phyloP scores from a whole-genome alignment of 2,113 vertebrate species.

The Oreocharis arfaki region DNA sequence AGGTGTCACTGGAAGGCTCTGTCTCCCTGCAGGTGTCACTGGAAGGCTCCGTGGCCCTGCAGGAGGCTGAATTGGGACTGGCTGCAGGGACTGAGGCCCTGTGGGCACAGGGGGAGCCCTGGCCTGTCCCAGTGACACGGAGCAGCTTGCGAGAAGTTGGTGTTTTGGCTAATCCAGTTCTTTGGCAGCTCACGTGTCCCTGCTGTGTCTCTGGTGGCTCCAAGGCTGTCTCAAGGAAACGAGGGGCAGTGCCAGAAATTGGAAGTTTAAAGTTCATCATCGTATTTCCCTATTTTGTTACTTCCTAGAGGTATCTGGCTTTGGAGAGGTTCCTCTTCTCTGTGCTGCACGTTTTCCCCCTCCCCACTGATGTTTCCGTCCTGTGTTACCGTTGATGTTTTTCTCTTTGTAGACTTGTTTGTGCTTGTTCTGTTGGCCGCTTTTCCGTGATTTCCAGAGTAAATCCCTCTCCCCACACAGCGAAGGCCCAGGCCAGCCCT shows the following conservation, averaged over 20 bases:
- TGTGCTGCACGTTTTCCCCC: not conserved
- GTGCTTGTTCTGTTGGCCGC: not conserved
- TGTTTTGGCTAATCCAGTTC: not conserved
- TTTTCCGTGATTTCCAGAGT: not conserved
- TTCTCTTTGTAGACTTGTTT: not conserved
- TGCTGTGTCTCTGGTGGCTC: not conserved
- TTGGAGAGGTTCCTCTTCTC: not conserved
- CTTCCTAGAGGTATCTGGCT: not conserved
- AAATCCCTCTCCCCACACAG: not conserved
- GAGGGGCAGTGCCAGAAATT: not conserved
- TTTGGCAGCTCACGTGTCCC: not conserved
- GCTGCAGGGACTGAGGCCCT: rapidly evolving
- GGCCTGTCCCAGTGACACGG: not conserved
- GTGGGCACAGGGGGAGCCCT: not conserved
- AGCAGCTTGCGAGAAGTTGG: not conserved
- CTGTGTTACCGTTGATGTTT: not conserved
- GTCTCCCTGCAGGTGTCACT: not conserved
- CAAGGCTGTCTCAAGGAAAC: not conserved
- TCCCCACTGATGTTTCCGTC: not conserved
- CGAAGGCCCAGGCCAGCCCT: not conserved
- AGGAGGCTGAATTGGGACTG: not conserved
- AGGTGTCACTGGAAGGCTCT: not conserved
- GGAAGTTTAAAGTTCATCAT: not conserved
- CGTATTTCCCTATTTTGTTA: not conserved
- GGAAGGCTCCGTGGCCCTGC: not conserved